phyloP scores from a whole-genome alignment of 2,888 invertebrate species.

The Scrobipalpa atriplicella region DNA sequence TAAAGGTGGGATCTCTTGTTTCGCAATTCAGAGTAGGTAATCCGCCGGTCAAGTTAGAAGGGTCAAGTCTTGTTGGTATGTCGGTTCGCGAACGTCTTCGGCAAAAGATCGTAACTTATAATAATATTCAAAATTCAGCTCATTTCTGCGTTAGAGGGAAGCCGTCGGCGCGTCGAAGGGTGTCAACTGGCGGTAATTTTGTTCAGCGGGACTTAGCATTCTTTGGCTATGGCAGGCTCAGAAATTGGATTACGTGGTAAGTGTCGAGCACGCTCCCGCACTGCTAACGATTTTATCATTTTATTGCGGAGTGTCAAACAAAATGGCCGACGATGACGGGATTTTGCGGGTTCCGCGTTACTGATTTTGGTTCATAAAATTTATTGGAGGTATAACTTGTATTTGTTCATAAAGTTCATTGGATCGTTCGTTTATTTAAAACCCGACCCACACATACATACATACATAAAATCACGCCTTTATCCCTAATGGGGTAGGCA shows the following conservation, averaged over 20 bases:
- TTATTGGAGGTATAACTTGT: no score
- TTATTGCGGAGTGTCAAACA: conserved; percentile 52
- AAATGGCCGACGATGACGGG: conserved; percentile 9
- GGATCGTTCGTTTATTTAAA: no score
- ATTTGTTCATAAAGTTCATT: no score
- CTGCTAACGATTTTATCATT: conserved; percentile 73
- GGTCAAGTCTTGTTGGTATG: no score
- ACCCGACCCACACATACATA: no score
- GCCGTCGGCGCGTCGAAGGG: conserved; percentile 40
- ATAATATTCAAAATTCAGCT: conserved; percentile 33
- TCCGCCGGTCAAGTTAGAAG: no score
- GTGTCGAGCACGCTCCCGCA: conserved; percentile 55
- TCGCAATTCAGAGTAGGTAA: no score
- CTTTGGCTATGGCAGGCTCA: conserved; percentile 58
- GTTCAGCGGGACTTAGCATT: conserved; percentile 67
- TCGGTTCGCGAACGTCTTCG: not conserved
- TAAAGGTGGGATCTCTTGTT: no score
- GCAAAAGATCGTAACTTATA: conserved; percentile 5
- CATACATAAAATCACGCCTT: no score
- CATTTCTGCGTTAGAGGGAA: conserved; percentile 26
- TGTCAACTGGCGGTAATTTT: conserved; percentile 59
- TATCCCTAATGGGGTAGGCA: no score
- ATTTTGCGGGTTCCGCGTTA: not conserved
- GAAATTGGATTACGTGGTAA: conserved; percentile 79
- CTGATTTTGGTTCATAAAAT: not conserved